Evolutionary conservation across 1,140 invertebrate genomes (phyloP).

Genomic region (Pygmarrhopalites habei): DNA sequence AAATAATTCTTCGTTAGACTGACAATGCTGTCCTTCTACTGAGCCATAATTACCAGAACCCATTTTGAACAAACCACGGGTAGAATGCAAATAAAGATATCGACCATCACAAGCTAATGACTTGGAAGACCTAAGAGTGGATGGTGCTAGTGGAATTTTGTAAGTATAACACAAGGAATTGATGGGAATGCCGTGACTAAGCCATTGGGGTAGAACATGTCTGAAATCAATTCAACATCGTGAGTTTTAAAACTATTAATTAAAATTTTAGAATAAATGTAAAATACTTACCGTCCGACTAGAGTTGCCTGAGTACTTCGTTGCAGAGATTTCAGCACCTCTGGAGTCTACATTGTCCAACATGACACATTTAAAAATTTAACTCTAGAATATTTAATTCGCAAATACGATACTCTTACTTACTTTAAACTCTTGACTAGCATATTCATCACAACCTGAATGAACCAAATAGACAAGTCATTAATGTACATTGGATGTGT

Average conservation of each 20-base stretch:
- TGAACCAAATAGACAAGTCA: no score
- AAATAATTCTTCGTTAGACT: constrained; percentile 71
- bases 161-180: constrained; percentile 68
- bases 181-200: constrained; percentile 74
- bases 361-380: neutral
- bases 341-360: constrained; percentile 61
- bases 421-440: constrained; percentile 72
- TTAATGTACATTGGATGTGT: no score
- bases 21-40: constrained; percentile 75
- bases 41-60: constrained; percentile 87
- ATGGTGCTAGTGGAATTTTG: constrained; percentile 30
- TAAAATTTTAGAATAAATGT: no score
- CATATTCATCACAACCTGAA: constrained; percentile 61
- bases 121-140: constrained; percentile 41
- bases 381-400: neutral
- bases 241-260: no score
- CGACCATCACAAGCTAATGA: constrained; percentile 78
- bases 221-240: no score
- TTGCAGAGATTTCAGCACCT: constrained; percentile 76
- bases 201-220: constrained; percentile 75
- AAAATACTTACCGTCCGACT: constrained; percentile 75
- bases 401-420: neutral
- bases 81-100: constrained; percentile 74
- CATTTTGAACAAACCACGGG: constrained; percentile 75
- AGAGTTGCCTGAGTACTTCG: constrained; percentile 80